Percentiles rank a stretch among this genome's conserved stretches.
These are phyloP conservation scores for Ctena decussata DNA, from an alignment of 2,888 invertebrate genomes.

Conservation along the genomic window DNA sequence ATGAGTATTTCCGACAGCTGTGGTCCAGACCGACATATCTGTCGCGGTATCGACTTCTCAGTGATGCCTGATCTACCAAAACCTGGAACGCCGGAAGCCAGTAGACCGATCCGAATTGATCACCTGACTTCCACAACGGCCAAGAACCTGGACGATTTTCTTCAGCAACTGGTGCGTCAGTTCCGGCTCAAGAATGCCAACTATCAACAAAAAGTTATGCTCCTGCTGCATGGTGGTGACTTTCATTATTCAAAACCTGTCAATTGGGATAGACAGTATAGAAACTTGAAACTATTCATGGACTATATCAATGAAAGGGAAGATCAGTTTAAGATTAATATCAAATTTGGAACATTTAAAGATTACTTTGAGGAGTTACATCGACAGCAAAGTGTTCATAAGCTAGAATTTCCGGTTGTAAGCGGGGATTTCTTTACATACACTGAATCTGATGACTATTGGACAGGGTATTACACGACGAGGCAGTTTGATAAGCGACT, in stretches of 20 bases:
- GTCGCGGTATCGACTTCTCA: slow-evolving; percentile 88
- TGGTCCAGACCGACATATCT: slow-evolving; percentile 94
- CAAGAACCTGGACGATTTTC: slow-evolving; percentile 93
- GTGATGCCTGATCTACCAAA: slow-evolving; percentile 93
- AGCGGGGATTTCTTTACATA: slow-evolving; percentile 99
- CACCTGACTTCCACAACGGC: slow-evolving; percentile 90
- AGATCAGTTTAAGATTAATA: slow-evolving; percentile 88
- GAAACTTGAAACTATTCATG: slow-evolving; percentile 95
- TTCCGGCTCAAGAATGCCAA: slow-evolving; percentile 95
- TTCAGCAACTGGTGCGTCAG: slow-evolving; percentile 93
- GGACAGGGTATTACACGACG: slow-evolving; percentile 98
- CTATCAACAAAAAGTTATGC: slow-evolving; percentile 95
- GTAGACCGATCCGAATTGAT: slow-evolving; percentile 18
- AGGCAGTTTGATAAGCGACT: slow-evolving; percentile 90
- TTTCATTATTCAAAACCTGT: slow-evolving; percentile 95
- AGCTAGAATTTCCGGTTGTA: slow-evolving; percentile 89
- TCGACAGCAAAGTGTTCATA: slow-evolving; percentile 44
- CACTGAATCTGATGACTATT: slow-evolving; percentile 94
- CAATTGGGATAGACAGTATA: slow-evolving; percentile 97
- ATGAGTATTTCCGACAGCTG: slow-evolving; percentile 99
- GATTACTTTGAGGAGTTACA: slow-evolving; percentile 91
- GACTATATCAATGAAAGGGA: slow-evolving; percentile 93
- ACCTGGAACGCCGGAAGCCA: slow-evolving; percentile 39
- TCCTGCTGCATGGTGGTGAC: slow-evolving; percentile 98
- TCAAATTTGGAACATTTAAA: slow-evolving; percentile 93